Conservation (phyloP, 2,797 vertebrate genomes). For the Rhodeus uyekii region DNA sequence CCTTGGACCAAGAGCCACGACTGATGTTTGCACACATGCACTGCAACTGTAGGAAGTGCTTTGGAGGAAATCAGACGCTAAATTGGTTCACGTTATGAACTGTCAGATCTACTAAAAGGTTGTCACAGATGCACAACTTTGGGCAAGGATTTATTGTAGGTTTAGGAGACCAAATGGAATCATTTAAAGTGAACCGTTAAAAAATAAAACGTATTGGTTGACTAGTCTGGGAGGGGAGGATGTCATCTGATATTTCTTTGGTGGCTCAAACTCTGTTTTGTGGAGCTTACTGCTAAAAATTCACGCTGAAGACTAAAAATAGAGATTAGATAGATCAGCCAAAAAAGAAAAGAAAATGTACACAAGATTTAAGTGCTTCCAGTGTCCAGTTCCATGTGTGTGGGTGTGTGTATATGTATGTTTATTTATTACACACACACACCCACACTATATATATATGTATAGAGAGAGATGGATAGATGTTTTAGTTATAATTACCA, state of each 20-base stretch:
- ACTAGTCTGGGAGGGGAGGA: not conserved
- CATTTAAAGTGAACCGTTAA: not conserved
- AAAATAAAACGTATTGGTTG: not conserved
- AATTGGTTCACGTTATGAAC: not conserved
- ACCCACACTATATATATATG: too few species aligned
- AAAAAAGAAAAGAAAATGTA: too few species aligned
- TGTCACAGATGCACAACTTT: not conserved
- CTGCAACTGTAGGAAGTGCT: not conserved
- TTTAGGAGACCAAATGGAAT: not conserved
- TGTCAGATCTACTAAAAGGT: not conserved
- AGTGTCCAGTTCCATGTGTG: too few species aligned
- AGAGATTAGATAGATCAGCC: not conserved
- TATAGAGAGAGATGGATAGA: too few species aligned
- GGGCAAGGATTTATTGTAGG: not conserved
- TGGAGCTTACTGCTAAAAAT: not conserved
- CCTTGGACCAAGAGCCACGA: not conserved
- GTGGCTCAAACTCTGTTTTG: not conserved
- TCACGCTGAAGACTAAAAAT: not conserved
- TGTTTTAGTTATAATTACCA: too few species aligned
- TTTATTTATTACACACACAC: too few species aligned
- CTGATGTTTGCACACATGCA: not conserved
- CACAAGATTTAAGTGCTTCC: too few species aligned
- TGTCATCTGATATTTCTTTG: not conserved
- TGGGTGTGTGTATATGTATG: too few species aligned
- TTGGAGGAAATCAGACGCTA: not conserved